Evolutionary conservation across 2,888 invertebrate genomes (phyloP).

Genomic region (Gnatocerus cornutus): DNA sequence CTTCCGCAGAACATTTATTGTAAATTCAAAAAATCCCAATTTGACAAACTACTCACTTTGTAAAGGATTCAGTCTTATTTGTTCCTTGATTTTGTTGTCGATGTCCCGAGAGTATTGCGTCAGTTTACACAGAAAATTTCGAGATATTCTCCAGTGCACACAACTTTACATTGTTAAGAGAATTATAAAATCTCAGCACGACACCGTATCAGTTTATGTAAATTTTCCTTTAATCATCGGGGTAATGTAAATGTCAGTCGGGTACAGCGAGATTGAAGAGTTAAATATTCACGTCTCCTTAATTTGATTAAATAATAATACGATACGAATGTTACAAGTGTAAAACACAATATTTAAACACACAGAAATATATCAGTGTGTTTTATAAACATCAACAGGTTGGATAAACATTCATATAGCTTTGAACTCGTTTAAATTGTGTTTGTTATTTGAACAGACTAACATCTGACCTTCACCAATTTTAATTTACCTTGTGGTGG

Average conservation of each 20-base stretch:
- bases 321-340: slow-evolving; percentile 10
- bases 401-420: slow-evolving; percentile 32
- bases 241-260: background rate
- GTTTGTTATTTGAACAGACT: slow-evolving; percentile 18
- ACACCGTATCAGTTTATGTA: slow-evolving; percentile 6
- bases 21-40: too few species aligned
- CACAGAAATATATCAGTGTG: slow-evolving; percentile 18
- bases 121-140: slow-evolving; percentile 5
- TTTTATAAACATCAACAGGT: slow-evolving; percentile 27
- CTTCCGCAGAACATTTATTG: too few species aligned
- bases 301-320: background rate
- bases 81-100: background rate
- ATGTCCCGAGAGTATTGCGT: background rate
- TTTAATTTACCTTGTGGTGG: slow-evolving; percentile 12
- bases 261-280: background rate
- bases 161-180: slow-evolving; percentile 7
- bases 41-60: background rate
- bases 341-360: slow-evolving; percentile 25
- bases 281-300: background rate
- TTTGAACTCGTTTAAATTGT: slow-evolving; percentile 34
- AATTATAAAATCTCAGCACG: slow-evolving; percentile 6
- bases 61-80: background rate
- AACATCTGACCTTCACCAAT: slow-evolving; percentile 12
- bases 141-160: slow-evolving; percentile 3
- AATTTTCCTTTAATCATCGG: background rate